Conservation (phyloP, 2,888 invertebrate genomes). For the Asteroscopus sphinx region DNA sequence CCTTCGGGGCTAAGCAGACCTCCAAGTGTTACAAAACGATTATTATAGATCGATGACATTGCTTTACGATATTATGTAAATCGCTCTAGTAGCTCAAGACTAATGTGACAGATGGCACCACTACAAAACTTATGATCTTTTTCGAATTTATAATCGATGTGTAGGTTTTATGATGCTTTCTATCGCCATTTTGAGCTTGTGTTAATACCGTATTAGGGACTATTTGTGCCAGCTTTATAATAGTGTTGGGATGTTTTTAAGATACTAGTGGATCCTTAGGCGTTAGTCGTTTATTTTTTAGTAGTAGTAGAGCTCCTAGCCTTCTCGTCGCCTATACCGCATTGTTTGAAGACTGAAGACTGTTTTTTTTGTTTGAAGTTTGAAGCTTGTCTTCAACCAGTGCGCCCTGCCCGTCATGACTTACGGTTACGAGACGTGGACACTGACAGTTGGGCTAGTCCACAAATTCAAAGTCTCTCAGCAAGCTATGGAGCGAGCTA, state of each 20-base stretch:
- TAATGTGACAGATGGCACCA: slow-evolving; percentile 52
- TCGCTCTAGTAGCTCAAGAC: slow-evolving; percentile 43
- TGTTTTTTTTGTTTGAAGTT: no score
- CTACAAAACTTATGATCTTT: slow-evolving; percentile 19
- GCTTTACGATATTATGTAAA: slow-evolving; percentile 45
- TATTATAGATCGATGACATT: slow-evolving; percentile 42
- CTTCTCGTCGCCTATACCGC: no score
- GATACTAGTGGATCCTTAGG: background rate
- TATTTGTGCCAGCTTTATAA: slow-evolving; percentile 2
- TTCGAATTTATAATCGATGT: slow-evolving; percentile 43
- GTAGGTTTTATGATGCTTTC: slow-evolving; percentile 44
- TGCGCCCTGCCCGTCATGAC: no score
- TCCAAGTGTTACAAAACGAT: slow-evolving; percentile 29
- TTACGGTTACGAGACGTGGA: no score
- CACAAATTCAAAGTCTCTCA: no score
- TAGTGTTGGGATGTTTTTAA: background rate
- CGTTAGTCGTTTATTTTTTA: no score
- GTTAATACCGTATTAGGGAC: background rate
- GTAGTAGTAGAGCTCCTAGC: no score
- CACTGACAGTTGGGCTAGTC: no score
- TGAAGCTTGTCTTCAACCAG: no score
- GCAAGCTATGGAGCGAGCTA: no score
- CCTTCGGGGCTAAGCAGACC: slow-evolving; percentile 15
- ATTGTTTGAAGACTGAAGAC: no score
- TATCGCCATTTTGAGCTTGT: slow-evolving; percentile 11